Evolutionary conservation across 2,797 vertebrate species (phyloP), one percentile per base, ranked within the genome.

Genomic region (Chelonia mydas): DNA sequence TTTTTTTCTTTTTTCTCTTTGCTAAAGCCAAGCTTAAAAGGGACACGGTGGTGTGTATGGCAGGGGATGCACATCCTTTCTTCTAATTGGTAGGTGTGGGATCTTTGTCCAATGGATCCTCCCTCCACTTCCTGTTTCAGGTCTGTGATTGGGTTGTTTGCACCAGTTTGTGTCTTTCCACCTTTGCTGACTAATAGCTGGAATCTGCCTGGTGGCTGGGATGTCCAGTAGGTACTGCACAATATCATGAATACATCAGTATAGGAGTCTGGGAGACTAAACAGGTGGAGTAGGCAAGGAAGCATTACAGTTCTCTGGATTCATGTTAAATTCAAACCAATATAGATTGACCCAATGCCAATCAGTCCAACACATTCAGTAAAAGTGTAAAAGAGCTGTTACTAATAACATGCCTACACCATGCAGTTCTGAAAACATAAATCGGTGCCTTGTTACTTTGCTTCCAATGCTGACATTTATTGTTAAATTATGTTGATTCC

Each of bases 401-500:
- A 87, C 68, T 41, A 77, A 88, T 55, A 49, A n/a, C 88, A 82
- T 61, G 76, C 89, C 79, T 91, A 49, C 51, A 92, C 47, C 7
- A 54, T 5, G 72, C 41, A 59, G 0, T 53, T 96, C 78, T 84
- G 68, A 90, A 92, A 95, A 93, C 87, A 61, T 82, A 89, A 95
- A 86, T 89, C 49, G 33, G 54, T 81, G 76, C 80, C 91, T 95
- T 92, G 91, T 96, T 91, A 95, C 79, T 96, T 65, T 89, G 92
- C 93, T 86, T 93, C 82, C 94, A 61, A 23, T 96, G 95, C 59
- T 96, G 90, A 95, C 86, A 92, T 97, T 97, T 88, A 72, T 83
- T 95, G 88, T 96, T 96, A 96, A 95, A 93, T 88, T 81, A 87
- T 96, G 79, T 96, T 94, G 88, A 81, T 84, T 93, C 96, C 86